Conservation (phyloP, 2,797 vertebrate genomes). For the Alauda arvensis region DNA sequence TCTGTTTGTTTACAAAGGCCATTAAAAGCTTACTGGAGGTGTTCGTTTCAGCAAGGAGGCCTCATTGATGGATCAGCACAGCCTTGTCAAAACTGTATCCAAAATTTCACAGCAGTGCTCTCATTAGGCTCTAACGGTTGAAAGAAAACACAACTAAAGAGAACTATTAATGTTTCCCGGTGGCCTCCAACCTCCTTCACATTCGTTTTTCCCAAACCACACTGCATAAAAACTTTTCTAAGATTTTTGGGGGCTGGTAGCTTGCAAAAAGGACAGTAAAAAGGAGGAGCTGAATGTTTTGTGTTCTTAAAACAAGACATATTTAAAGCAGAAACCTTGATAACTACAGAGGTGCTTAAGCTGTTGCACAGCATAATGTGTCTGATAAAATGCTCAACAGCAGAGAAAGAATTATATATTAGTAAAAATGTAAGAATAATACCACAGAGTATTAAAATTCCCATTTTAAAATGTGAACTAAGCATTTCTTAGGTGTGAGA, state of each 20-base stretch:
- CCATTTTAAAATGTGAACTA: slow-evolving; percentile 4
- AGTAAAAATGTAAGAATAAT: neutral
- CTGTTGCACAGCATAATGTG: neutral
- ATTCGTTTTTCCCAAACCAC: slow-evolving; percentile 47
- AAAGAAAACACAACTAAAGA: slow-evolving; percentile 61
- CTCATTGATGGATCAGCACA: slow-evolving; percentile 23
- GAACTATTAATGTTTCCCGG: slow-evolving; percentile 46
- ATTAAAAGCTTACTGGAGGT: slow-evolving; percentile 60
- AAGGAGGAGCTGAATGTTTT: slow-evolving; percentile 1
- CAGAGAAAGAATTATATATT: neutral
- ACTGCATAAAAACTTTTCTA: slow-evolving; percentile 28
- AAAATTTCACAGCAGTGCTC: slow-evolving; percentile 59
- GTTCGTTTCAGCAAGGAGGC: slow-evolving; percentile 63
- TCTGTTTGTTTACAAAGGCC: slow-evolving; percentile 63
- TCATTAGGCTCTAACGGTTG: slow-evolving; percentile 54
- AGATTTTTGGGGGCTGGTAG: neutral
- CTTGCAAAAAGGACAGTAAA: neutral
- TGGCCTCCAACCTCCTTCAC: slow-evolving; percentile 50
- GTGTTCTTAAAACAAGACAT: neutral
- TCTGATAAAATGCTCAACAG: neutral
- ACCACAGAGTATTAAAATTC: neutral
- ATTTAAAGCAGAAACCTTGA: neutral
- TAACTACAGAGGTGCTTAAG: neutral
- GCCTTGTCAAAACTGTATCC: slow-evolving; percentile 59
- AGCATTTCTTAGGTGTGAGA: slow-evolving; percentile 17